Evolutionary conservation across 2,113 vertebrate genomes (phyloP), one percentile per base, ranked within the genome.

Genomic region (Polyodon spathula): DNA sequence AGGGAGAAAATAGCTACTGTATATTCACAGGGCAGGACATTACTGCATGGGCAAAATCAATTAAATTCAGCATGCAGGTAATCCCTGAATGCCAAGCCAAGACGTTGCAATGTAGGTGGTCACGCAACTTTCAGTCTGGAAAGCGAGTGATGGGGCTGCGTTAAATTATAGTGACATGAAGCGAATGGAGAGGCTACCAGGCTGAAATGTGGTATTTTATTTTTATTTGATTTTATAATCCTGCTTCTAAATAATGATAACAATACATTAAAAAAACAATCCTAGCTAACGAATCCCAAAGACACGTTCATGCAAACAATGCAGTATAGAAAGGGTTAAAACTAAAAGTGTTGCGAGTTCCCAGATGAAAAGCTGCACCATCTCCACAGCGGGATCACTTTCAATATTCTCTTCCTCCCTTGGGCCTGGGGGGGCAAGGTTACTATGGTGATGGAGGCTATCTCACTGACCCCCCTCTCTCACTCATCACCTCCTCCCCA

Each of bases 401-500:
- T 81, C 77, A 80, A 56, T 65, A 73, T 70, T 65, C 67, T 64
- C 73, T 72, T 79, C 76, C 75, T 61, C 50, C 71, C 62, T 37
- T 58, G 63, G 60, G 71, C 73, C 76, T 68, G 61, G 77, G n/a
- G 70, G 72, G 70, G 55, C 61, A 63, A 71, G 70, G 77, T 84
- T 82, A 74, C 81, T 79, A 76, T 2, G 68, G 81, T 58, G 59
- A 81, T 69, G 68, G 75, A 63, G 65, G 61, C 81, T 76, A 71
- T 79, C 80, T 83, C 61, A 72, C 66, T 78, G 67, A 77, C 61
- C 65, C 67, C 78, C 77, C 59, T 70, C 78, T 80, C 55, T 70
- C 81, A 84, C 73, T 78, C 82, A 81, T 72, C 68, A 76, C 73
- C 70, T 69, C 60, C 74, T 69, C 75, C 56, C 64, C n/a, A n/a